Percentiles rank a stretch among this genome's conserved stretches.
Conservation (phyloP, 1,140 invertebrate species). For the Lucilia cuprina region DNA sequence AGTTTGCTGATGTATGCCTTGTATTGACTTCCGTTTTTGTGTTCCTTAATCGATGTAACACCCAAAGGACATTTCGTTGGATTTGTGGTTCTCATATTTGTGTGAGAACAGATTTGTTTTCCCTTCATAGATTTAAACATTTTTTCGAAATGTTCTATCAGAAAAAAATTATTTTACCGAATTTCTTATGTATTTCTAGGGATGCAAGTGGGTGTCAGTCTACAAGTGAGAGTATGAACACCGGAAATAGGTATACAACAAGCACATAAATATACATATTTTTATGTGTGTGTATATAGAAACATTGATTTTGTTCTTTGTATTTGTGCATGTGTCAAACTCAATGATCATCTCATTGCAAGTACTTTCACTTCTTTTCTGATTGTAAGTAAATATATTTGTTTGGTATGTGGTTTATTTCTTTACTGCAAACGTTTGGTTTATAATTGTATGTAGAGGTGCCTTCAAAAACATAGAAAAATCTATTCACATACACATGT, state of each 20-base stretch:
- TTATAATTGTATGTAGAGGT: not conserved
- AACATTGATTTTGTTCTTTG: not conserved
- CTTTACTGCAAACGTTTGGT: not conserved
- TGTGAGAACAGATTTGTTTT: not conserved
- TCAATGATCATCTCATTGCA: not conserved
- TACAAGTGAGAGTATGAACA: not conserved
- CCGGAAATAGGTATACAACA: not conserved
- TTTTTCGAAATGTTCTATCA: conserved; percentile 11
- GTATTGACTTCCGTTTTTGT: conserved; percentile 57
- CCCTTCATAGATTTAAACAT: not conserved
- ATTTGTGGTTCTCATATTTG: conserved; percentile 49
- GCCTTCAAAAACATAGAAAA: not conserved
- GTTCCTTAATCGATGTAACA: conserved; percentile 58
- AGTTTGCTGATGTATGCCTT: conserved; percentile 27
- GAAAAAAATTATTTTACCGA: not conserved
- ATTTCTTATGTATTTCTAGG: not conserved
- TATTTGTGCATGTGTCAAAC: conserved; percentile 8
- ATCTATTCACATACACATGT: too few species aligned
- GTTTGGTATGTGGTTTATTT: not conserved
- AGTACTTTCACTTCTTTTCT: not conserved
- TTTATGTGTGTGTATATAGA: not conserved
- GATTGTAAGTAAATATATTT: not conserved
- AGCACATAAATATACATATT: too few species aligned
- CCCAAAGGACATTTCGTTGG: conserved; percentile 59
- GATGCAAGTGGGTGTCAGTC: not conserved